phyloP scores from a whole-genome alignment of 1,140 invertebrate genomes.

The Drosophila willistoni region DNA sequence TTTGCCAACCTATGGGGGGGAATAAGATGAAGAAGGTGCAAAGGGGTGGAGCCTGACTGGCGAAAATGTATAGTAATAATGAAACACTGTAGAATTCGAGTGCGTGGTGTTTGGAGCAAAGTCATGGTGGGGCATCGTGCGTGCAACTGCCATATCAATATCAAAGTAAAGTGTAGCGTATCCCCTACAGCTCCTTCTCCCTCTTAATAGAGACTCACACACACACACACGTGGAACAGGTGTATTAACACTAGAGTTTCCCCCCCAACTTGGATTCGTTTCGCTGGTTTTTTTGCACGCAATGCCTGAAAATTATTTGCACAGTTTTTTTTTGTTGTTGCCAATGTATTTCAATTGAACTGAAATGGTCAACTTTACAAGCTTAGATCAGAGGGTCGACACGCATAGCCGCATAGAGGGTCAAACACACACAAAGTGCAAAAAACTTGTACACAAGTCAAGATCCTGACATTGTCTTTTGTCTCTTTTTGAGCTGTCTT shows the following conservation, averaged over 20 bases:
- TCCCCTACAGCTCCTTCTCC: not conserved
- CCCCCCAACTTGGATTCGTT: slow-evolving; percentile 35
- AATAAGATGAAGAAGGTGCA: not conserved
- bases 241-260: slow-evolving; percentile 65
- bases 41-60: slow-evolving; percentile 10
- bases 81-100: slow-evolving; percentile 24
- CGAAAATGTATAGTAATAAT: not conserved
- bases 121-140: slow-evolving; percentile 44
- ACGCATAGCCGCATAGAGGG: too few species aligned
- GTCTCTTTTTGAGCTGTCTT: too few species aligned
- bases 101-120: slow-evolving; percentile 20
- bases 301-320: slow-evolving; percentile 8
- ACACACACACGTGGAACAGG: slow-evolving; percentile 20
- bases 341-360: not conserved
- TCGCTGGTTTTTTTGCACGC: slow-evolving; percentile 8
- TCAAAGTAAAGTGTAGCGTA: slow-evolving; percentile 44
- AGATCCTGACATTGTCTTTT: too few species aligned
- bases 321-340: not conserved
- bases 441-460: too few species aligned
- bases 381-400: too few species aligned
- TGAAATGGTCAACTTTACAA: too few species aligned
- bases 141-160: slow-evolving; percentile 79
- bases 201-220: too few species aligned
- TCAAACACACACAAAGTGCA: too few species aligned
- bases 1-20: not conserved